Conservation (phyloP, 2,888 invertebrate genomes). For the Candidula unifasciata region DNA sequence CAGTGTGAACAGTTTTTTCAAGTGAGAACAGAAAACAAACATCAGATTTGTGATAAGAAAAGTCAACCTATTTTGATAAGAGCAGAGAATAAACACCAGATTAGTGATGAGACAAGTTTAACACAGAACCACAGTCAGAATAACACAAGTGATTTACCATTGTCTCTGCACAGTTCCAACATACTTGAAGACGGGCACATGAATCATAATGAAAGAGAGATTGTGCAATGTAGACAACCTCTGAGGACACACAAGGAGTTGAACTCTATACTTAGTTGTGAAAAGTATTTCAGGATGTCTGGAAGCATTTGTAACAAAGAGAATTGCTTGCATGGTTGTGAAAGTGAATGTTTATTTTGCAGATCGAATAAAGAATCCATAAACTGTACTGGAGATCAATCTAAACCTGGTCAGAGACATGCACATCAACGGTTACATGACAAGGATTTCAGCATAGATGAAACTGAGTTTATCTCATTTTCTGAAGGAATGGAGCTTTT, state of each 20-base stretch:
- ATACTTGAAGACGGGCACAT: background rate
- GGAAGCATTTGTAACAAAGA: slow-evolving; percentile 11
- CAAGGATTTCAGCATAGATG: too few relatives aligned
- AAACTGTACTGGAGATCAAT: too few relatives aligned
- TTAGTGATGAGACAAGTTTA: background rate
- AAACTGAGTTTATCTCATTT: slow-evolving; percentile 1
- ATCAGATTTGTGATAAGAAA: background rate
- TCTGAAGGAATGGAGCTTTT: slow-evolving; percentile 4
- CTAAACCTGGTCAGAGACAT: too few relatives aligned
- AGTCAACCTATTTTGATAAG: background rate
- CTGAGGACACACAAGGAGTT: background rate
- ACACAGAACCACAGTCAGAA: background rate
- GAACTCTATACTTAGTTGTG: background rate
- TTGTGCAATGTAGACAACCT: background rate
- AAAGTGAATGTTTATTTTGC: too few relatives aligned
- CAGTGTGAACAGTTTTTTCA: background rate
- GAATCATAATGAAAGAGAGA: background rate
- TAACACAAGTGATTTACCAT: background rate
- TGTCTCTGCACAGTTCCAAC: background rate
- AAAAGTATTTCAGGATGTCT: background rate
- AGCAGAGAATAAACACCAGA: background rate
- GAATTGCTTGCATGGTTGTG: slow-evolving; percentile 5
- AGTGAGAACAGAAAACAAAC: background rate
- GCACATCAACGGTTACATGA: background rate
- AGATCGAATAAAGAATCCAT: too few relatives aligned